Evolutionary conservation across 1,140 invertebrate genomes (phyloP).

Genomic region (Dinothrombium tinctorium): DNA sequence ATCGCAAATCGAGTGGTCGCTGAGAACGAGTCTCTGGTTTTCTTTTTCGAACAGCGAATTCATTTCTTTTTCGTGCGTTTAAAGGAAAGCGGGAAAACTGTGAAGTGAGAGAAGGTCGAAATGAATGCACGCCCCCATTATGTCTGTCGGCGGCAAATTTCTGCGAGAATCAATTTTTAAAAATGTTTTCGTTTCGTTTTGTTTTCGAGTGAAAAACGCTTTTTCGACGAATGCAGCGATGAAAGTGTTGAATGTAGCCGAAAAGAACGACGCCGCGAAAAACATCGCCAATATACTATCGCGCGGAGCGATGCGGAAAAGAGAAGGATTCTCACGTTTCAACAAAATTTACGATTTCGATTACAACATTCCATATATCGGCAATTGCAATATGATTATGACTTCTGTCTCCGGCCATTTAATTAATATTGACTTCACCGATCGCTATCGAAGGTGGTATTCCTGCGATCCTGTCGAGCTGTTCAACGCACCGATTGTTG

Average conservation of each 20-base stretch:
- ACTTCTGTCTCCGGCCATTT: slow-evolving; percentile 96
- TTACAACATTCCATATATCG: slow-evolving; percentile 31
- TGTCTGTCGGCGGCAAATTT: too few relatives aligned
- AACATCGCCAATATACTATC: slow-evolving; percentile 70
- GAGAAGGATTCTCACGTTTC: slow-evolving; percentile 52
- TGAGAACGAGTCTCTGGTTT: too few relatives aligned
- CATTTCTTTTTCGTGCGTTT: too few relatives aligned
- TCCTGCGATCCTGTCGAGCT: slow-evolving; percentile 6
- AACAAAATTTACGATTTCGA: slow-evolving; percentile 97
- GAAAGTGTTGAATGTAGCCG: slow-evolving; percentile 73
- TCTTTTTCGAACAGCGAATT: too few relatives aligned
- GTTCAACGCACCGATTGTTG: slow-evolving; percentile 9
- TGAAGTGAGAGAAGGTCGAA: too few relatives aligned
- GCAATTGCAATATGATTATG: slow-evolving; percentile 65
- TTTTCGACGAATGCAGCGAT: slow-evolving; percentile 3
- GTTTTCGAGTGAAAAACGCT: too few relatives aligned
- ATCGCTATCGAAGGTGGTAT: slow-evolving; percentile 45
- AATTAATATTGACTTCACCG: slow-evolving; percentile 50
- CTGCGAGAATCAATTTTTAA: too few relatives aligned
- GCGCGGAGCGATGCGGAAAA: slow-evolving; percentile 38
- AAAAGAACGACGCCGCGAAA: slow-evolving; percentile 98
- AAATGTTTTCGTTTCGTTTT: too few relatives aligned
- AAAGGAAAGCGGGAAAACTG: too few relatives aligned
- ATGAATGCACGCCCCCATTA: too few relatives aligned
- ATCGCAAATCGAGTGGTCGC: too few relatives aligned